Percentiles rank a stretch among this genome's conserved stretches.
Conservation (phyloP, 1,140 invertebrate genomes). For the Drosophila biarmipes region DNA sequence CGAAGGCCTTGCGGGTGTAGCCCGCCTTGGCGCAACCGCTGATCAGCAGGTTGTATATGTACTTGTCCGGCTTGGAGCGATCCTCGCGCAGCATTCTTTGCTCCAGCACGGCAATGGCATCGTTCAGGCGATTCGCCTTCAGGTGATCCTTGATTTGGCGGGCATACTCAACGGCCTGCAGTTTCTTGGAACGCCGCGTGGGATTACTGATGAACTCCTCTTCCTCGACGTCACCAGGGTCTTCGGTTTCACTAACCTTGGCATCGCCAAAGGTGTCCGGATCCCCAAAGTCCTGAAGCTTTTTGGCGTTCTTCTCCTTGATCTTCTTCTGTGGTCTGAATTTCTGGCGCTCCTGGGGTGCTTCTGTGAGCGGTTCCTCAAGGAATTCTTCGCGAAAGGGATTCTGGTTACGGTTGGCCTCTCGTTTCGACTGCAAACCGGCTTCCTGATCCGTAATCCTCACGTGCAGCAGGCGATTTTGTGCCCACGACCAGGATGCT, state of each 20-base stretch:
- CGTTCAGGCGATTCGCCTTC: slow-evolving; percentile 87
- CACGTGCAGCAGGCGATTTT: slow-evolving; percentile 53
- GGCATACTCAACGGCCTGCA: slow-evolving; percentile 87
- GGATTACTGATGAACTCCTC: slow-evolving; percentile 85
- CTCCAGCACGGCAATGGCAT: slow-evolving; percentile 91
- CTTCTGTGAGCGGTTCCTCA: slow-evolving; percentile 3
- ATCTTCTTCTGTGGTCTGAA: neutral
- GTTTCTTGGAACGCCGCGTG: slow-evolving; percentile 84
- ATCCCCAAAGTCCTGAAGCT: slow-evolving; percentile 23
- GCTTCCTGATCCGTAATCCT: slow-evolving; percentile 71
- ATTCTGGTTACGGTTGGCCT: slow-evolving; percentile 45
- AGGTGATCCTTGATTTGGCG: slow-evolving; percentile 89
- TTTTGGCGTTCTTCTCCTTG: slow-evolving; percentile 7
- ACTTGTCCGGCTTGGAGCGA: slow-evolving; percentile 90
- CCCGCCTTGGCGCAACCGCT: slow-evolving; percentile 91
- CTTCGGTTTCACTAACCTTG: slow-evolving; percentile 2
- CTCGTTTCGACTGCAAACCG: slow-evolving; percentile 56
- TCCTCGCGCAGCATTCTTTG: slow-evolving; percentile 90
- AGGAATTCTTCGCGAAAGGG: slow-evolving; percentile 17
- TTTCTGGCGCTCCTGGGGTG: neutral
- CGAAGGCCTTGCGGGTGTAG: slow-evolving; percentile 93
- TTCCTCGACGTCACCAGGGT: slow-evolving; percentile 85
- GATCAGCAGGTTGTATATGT: slow-evolving; percentile 93
- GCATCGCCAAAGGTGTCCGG: slow-evolving; percentile 55
- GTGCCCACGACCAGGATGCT: neutral